Conservation (phyloP, 2,797 vertebrate species). For the Perdix hodgsoniae region DNA sequence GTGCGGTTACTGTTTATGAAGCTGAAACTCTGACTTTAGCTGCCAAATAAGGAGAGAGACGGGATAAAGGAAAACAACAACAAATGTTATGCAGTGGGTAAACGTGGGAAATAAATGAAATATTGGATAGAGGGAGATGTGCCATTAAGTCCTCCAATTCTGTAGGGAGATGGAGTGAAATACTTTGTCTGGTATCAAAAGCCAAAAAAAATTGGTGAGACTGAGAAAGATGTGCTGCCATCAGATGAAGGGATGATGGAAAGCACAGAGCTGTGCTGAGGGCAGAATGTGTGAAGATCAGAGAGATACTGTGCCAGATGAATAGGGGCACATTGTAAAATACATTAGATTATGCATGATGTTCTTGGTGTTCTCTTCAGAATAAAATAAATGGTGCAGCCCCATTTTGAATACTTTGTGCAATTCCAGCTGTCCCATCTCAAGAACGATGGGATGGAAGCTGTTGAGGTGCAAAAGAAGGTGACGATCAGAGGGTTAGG, state of each 20-base stretch:
- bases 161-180: neutral
- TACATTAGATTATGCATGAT: neutral
- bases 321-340: conserved; percentile 7
- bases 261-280: neutral
- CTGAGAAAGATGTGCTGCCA: neutral
- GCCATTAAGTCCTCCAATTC: neutral
- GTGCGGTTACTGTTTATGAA: neutral
- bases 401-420: neutral
- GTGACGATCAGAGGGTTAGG: too few species aligned
- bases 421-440: neutral
- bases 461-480: neutral
- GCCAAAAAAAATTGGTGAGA: neutral
- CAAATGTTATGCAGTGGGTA: neutral
- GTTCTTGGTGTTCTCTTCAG: neutral
- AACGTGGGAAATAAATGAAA: neutral
- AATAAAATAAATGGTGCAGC: neutral
- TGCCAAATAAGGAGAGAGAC: neutral
- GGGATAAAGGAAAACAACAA: neutral
- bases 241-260: neutral
- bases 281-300: neutral
- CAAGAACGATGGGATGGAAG: neutral
- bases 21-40: neutral
- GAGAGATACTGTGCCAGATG: neutral
- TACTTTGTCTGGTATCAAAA: neutral
- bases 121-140: neutral